Conservation (phyloP, 1,140 invertebrate genomes). For the Periplaneta americana region DNA sequence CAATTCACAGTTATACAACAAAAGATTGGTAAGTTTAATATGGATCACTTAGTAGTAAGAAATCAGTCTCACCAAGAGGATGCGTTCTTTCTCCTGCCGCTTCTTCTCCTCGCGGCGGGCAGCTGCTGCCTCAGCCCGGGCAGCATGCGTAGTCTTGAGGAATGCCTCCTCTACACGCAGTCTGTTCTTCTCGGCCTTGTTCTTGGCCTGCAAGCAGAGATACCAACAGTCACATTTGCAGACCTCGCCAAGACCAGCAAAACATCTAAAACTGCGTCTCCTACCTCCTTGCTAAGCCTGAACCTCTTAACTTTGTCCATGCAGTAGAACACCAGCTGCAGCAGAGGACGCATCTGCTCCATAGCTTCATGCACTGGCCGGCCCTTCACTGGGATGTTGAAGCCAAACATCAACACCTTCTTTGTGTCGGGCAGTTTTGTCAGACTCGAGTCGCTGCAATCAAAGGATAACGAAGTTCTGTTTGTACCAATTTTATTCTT, state of each 20-base stretch:
- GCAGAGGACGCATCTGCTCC: slow-evolving; percentile 70
- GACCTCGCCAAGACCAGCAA: no score
- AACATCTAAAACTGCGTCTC: slow-evolving; percentile 11
- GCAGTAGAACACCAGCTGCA: slow-evolving; percentile 86
- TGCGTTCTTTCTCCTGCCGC: slow-evolving; percentile 85
- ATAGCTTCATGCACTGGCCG: slow-evolving; percentile 50
- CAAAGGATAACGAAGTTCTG: no score
- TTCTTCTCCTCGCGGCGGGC: slow-evolving; percentile 79
- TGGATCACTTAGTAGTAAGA: no score
- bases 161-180: slow-evolving; percentile 88
- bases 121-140: slow-evolving; percentile 81
- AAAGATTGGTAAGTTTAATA: no score
- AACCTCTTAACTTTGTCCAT: slow-evolving; percentile 88
- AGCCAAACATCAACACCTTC: slow-evolving; percentile 75
- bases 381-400: slow-evolving; percentile 69
- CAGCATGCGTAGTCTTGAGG: slow-evolving; percentile 87
- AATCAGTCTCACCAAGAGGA: slow-evolving; percentile 42
- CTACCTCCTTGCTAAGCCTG: slow-evolving; percentile 87
- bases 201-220: slow-evolving; percentile 56
- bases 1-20: no score
- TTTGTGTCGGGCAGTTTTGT: slow-evolving; percentile 60
- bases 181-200: slow-evolving; percentile 90
- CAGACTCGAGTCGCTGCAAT: slow-evolving; percentile 46
- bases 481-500: no score
- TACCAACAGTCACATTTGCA: no score